phyloP scores from a whole-genome alignment of 2,797 vertebrate genomes.

The Microtus californicus region DNA sequence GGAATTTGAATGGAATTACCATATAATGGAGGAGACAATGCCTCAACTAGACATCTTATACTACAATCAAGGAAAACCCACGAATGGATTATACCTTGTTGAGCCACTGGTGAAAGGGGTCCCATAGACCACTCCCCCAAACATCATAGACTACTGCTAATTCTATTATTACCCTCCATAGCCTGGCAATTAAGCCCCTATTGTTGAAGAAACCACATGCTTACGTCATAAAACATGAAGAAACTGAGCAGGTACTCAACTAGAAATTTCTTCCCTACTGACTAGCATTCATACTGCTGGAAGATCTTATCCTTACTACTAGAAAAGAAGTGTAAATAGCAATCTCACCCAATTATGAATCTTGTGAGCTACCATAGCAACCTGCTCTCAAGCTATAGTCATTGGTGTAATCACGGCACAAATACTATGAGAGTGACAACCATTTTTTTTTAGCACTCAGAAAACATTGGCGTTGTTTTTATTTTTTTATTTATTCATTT shows the following conservation, averaged over 20 bases:
- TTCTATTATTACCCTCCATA: background rate
- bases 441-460: no score
- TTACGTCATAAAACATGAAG: background rate
- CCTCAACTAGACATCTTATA: background rate
- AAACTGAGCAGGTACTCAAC: background rate
- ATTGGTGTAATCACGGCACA: background rate
- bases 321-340: background rate
- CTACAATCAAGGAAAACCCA: background rate
- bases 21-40: background rate
- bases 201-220: background rate
- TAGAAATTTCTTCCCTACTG: background rate
- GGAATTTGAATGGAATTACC: background rate
- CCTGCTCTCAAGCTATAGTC: background rate
- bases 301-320: background rate
- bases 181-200: background rate
- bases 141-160: background rate
- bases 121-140: background rate
- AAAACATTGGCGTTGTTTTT: no score
- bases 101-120: no score
- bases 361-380: background rate
- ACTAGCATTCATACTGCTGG: background rate
- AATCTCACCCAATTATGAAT: background rate
- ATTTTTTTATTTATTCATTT: no score
- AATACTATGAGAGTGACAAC: background rate
- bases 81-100: background rate